Evolutionary conservation across 2,888 invertebrate species (phyloP).

Genomic region (Pyrochroa serraticornis): DNA sequence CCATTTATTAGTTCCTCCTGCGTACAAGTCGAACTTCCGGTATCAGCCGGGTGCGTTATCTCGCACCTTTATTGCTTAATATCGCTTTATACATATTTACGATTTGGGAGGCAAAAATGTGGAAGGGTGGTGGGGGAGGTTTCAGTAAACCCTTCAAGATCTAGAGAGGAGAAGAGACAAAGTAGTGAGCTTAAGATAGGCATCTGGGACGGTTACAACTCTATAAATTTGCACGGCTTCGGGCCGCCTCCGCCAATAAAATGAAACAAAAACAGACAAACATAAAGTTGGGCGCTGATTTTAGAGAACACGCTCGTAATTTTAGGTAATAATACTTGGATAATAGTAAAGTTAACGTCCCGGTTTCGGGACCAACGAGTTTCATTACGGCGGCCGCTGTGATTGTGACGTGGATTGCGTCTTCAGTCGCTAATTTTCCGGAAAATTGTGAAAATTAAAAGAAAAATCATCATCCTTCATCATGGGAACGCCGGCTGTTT

Average conservation of each 20-base stretch:
- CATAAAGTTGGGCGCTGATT: constrained; percentile 12
- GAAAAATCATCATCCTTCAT: too few species aligned
- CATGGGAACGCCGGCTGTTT: background rate
- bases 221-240: constrained; percentile 15
- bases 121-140: too few species aligned
- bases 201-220: constrained; percentile 17
- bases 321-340: background rate
- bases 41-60: constrained; percentile 21
- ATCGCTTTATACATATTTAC: constrained; percentile 37
- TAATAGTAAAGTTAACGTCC: too few species aligned
- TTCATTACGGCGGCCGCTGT: too few species aligned
- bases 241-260: constrained; percentile 14
- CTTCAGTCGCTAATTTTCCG: too few species aligned
- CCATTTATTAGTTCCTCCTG: constrained; percentile 28
- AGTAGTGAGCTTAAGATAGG: constrained; percentile 14
- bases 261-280: constrained; percentile 13
- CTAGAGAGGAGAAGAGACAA: background rate
- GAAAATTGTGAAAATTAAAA: too few species aligned
- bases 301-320: constrained; percentile 15
- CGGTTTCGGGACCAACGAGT: too few species aligned
- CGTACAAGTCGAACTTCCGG: constrained; percentile 17
- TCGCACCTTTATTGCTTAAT: constrained; percentile 35
- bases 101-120: too few species aligned
- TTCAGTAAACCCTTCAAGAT: background rate
- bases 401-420: too few species aligned